phyloP scores from a whole-genome alignment of 2,797 vertebrate genomes.

The Cryptoprocta ferox region DNA sequence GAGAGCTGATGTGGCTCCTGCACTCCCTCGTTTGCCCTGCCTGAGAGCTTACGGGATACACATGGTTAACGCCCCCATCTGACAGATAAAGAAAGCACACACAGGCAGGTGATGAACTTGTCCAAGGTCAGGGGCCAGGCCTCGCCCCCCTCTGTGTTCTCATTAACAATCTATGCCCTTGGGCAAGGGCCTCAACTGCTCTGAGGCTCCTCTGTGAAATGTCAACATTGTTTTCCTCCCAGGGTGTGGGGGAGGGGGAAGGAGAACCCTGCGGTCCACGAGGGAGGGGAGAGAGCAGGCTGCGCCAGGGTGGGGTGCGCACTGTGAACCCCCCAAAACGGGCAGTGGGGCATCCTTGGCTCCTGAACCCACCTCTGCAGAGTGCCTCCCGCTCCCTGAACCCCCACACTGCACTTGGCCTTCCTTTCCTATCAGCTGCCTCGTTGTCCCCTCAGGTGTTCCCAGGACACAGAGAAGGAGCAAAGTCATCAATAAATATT shows the following conservation, averaged over 20 bases:
- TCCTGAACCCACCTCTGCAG: background rate
- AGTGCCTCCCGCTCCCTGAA: accelerated
- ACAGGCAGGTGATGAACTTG: background rate
- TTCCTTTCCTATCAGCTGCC: background rate
- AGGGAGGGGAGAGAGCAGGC: no score
- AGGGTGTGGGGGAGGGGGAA: accelerated
- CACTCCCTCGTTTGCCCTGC: no score
- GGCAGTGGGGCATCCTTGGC: background rate
- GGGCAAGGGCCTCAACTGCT: background rate
- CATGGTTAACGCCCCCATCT: background rate
- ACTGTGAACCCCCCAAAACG: background rate
- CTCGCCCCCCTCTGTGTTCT: background rate
- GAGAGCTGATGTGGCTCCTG: accelerated
- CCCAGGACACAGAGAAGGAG: background rate
- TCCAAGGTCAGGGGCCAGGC: background rate
- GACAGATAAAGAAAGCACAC: no score
- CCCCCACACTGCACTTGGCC: no score
- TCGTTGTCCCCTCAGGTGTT: background rate
- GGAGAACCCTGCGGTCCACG: background rate
- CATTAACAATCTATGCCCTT: background rate
- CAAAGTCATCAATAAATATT: background rate
- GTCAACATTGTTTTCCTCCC: background rate
- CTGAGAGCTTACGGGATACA: accelerated
- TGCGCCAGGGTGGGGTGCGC: background rate
- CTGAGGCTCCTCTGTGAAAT: background rate